Base-by-base conservation (phyloP, 2,113 vertebrate genomes). In the Calypte anna region DNA sequence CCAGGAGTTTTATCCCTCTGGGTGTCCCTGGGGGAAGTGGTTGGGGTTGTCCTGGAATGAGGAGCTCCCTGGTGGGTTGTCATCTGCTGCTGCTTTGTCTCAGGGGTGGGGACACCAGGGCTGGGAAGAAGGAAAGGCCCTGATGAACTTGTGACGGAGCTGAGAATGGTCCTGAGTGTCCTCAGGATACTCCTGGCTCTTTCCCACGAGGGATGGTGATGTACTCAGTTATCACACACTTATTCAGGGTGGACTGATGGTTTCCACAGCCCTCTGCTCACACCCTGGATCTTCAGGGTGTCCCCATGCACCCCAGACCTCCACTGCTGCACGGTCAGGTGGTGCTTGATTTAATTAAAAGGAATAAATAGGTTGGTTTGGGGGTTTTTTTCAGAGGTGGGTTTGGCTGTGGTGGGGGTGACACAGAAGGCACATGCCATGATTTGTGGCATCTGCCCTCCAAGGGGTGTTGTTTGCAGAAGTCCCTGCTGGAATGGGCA, bases 161-260 rank as follows among this genome's bases (percentile, higher is more conserved):
- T 74, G 62, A 72, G 62, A 6, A 1, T 2, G 1, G 5, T 53
- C 18, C 68, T 44, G 62, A 23, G 16, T 31, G 23, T 40, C 30
- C 61, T 14, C 9, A 1, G 62, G 48, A 13, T 0, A 2, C 16
- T 62, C 14, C 72, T 0, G 5, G 5, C 40, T 13, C 61, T 23
- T 5, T 0, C 38, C 33, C 38, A 3, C 19, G 5, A 10, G 25
- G 28, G 46, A 40, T 0, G 0, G 61, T 2, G 36, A 16, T 4
- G 1, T 2, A 0, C 40, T 28, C 0, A 0, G 2, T 21, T 18
- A 3, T 11, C 14, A 7, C 17, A 7, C 16, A 1, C 1, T 10
- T 12, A 4, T 5, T 63, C 15, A 9, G 23, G 10, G 33, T 43
- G 40, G 55, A 14, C 36, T 57, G 38, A 5, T 64, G 86, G 80